Percentiles rank a stretch among this genome's conserved stretches.
Conservation (phyloP, 2,888 invertebrate species). For the Hydrotaea diabolus region DNA sequence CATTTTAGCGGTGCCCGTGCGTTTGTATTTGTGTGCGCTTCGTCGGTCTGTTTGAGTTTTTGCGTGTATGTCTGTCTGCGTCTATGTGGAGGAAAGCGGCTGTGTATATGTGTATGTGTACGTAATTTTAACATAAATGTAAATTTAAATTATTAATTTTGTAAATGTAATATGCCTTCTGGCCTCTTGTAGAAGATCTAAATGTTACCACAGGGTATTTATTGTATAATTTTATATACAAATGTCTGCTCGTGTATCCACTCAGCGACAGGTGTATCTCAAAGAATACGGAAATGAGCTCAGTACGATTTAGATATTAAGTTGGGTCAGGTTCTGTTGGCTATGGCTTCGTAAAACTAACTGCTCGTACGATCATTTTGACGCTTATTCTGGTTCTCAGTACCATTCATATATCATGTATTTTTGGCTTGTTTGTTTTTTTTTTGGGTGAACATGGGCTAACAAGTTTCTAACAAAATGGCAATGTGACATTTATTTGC, state of each 20-base stretch:
- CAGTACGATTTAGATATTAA: too few species aligned
- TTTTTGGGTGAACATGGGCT: too few species aligned
- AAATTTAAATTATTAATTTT: slow-evolving; percentile 66
- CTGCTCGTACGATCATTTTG: too few species aligned
- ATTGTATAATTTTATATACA: slow-evolving; percentile 50
- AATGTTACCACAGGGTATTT: slow-evolving; percentile 66
- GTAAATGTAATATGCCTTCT: slow-evolving; percentile 62
- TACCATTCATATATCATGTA: too few species aligned
- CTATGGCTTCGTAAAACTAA: too few species aligned
- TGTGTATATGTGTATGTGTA: neutral
- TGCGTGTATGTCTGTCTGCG: neutral
- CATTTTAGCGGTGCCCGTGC: neutral
- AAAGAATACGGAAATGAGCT: neutral
- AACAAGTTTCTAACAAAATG: too few species aligned
- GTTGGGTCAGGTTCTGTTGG: too few species aligned
- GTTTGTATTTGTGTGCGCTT: neutral
- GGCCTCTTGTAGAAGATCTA: slow-evolving; percentile 53
- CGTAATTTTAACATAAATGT: slow-evolving; percentile 60
- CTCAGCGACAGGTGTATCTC: neutral
- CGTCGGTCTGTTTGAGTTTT: too few species aligned
- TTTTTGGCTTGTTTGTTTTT: too few species aligned
- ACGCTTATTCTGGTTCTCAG: too few species aligned
- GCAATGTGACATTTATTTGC: too few species aligned
- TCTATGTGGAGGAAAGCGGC: neutral
- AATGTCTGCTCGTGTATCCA: slow-evolving; percentile 11